Percentiles rank a stretch among this genome's conserved stretches.
phyloP scores from a whole-genome alignment of 2,888 invertebrate genomes.

The Perizoma flavofasciatum region DNA sequence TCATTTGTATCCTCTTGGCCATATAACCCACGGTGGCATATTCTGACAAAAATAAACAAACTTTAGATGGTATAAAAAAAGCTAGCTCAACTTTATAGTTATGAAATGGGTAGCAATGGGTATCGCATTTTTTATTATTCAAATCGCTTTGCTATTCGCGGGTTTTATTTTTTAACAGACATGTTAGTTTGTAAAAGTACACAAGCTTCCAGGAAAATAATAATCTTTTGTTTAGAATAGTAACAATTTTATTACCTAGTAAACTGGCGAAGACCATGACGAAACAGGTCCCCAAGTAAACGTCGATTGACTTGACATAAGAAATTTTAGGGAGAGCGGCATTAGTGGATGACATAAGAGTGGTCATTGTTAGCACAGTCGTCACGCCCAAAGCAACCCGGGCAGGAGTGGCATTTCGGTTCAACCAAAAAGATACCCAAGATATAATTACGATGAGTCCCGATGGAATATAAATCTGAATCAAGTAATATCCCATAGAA shows the following conservation, averaged over 20 bases:
- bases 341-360: conserved; percentile 98
- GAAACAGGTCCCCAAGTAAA: conserved; percentile 98
- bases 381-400: conserved; percentile 97
- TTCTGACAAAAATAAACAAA: conserved; percentile 85
- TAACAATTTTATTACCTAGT: conserved; percentile 86
- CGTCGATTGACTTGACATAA: conserved; percentile 98
- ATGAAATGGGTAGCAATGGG: no score
- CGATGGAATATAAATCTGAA: conserved; percentile 99
- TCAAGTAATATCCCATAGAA: conserved; percentile 99
- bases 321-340: conserved; percentile 98
- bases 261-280: conserved; percentile 99
- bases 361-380: conserved; percentile 98
- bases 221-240: no score
- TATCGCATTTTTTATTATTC: no score
- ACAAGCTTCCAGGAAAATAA: no score
- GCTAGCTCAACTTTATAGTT: no score
- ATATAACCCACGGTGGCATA: conserved; percentile 99
- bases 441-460: conserved; percentile 98
- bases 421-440: conserved; percentile 98
- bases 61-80: neutral
- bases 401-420: conserved; percentile 97
- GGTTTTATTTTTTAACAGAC: no score
- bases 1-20: conserved; percentile 98
- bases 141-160: no score
- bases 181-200: no score